A percentile compares a stretch with the other conserved stretches of the same genome.
Evolutionary conservation across 2,113 vertebrate genomes (phyloP).

Genomic region (Petroica traversi): DNA sequence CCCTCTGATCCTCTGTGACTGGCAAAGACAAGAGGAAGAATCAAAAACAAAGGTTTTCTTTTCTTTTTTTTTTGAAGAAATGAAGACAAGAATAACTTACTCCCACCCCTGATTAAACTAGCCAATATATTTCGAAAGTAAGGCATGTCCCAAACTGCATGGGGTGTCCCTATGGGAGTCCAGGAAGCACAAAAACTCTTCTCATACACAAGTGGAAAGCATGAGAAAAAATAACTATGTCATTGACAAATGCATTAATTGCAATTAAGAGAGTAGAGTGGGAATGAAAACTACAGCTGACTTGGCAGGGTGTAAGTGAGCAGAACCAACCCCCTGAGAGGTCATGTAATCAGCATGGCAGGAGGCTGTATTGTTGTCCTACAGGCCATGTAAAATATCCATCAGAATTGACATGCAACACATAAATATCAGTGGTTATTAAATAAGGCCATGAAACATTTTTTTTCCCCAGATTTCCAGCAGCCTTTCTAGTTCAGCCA

Average conservation of each 20-base stretch:
- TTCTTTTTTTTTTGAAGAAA: background rate
- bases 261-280: background rate
- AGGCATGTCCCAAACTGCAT: background rate
- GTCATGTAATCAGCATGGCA: background rate
- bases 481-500: background rate
- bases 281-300: background rate
- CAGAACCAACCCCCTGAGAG: background rate
- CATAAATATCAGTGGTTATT: background rate
- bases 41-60: background rate
- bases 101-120: background rate
- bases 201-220: background rate
- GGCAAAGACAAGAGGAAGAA: background rate
- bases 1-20: rapidly evolving
- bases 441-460: background rate
- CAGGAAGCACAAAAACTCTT: background rate
- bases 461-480: background rate
- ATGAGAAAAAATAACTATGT: background rate
- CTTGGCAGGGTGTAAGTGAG: background rate
- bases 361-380: background rate
- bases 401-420: background rate
- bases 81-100: background rate
- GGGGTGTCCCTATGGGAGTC: rapidly evolving
- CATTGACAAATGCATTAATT: background rate
- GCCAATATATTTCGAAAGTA: background rate
- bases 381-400: background rate